Conservation (phyloP, 1,140 invertebrate species). For the Drosophila ogumai region DNA sequence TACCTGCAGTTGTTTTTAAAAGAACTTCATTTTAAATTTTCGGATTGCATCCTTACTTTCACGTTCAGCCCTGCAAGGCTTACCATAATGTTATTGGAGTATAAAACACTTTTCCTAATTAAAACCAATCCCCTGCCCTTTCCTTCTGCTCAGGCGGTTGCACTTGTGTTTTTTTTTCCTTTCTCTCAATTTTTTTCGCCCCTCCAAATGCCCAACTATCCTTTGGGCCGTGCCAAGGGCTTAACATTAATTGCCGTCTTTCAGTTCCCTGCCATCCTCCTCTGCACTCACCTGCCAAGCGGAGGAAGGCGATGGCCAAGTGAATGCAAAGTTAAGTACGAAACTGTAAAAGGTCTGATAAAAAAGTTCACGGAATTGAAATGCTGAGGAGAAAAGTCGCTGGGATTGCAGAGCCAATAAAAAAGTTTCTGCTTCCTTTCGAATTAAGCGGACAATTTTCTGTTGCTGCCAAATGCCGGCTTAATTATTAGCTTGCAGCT, state of each 20-base stretch:
- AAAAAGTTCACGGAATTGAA: slow-evolving; percentile 61
- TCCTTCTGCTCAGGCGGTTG: slow-evolving; percentile 19
- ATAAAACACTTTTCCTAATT: slow-evolving; percentile 73
- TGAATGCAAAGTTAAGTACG: slow-evolving; percentile 61
- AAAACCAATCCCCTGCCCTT: slow-evolving; percentile 52
- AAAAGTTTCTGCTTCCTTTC: slow-evolving; percentile 52
- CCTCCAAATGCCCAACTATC: slow-evolving; percentile 61
- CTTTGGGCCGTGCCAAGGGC: slow-evolving; percentile 65
- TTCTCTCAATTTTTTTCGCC: slow-evolving; percentile 17
- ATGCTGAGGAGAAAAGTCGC: slow-evolving; percentile 24
- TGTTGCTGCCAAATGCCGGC: slow-evolving; percentile 46
- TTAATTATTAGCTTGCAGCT: slow-evolving; percentile 43
- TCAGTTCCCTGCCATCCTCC: slow-evolving; percentile 51
- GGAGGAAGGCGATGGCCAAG: slow-evolving; percentile 19
- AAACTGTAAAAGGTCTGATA: slow-evolving; percentile 72
- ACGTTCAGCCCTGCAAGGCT: slow-evolving; percentile 37
- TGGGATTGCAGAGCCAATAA: slow-evolving; percentile 60
- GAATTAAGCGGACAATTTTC: slow-evolving; percentile 58
- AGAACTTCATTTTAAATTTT: slow-evolving; percentile 2
- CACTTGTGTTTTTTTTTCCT: slow-evolving; percentile 13
- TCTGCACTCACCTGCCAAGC: slow-evolving; percentile 41
- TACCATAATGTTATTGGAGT: slow-evolving; percentile 63
- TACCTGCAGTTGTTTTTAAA: too few relatives aligned
- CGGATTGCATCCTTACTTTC: neutral
- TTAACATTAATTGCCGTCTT: slow-evolving; percentile 75